These are phyloP conservation scores for Oncopodura yosiiana DNA, from an alignment of 1,140 invertebrate genomes.

Conservation along the genomic window DNA sequence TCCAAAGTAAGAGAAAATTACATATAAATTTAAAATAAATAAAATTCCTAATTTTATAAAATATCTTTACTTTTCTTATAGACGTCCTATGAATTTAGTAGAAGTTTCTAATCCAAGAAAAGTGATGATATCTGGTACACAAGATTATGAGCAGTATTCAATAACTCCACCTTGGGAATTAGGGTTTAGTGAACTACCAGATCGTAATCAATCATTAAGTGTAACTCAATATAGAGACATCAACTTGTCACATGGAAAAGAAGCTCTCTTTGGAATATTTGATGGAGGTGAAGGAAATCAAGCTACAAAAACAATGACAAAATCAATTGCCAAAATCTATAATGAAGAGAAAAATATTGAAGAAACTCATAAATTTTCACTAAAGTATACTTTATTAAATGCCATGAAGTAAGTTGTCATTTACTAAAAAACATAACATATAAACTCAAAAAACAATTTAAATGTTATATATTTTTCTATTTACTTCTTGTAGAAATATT, in stretches of 20 bases:
- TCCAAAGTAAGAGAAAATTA: constrained; percentile 24
- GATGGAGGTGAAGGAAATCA: constrained; percentile 57
- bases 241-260: constrained; percentile 58
- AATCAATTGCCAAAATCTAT: constrained; percentile 61
- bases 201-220: constrained; percentile 52
- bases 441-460: background rate
- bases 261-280: constrained; percentile 70
- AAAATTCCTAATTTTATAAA: too few species aligned
- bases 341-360: constrained; percentile 67
- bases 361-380: constrained; percentile 64
- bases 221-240: constrained; percentile 65
- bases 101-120: constrained; percentile 52
- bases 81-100: constrained; percentile 63
- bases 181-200: constrained; percentile 76
- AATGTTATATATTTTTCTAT: constrained; percentile 1
- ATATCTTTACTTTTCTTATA: constrained; percentile 12
- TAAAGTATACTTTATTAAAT: constrained; percentile 58
- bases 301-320: constrained; percentile 55
- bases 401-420: constrained; percentile 28
- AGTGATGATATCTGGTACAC: background rate
- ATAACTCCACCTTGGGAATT: constrained; percentile 59
- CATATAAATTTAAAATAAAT: background rate
- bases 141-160: constrained; percentile 32
- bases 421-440: background rate
- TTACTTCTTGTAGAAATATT: constrained; percentile 20